A percentile compares a stretch with the other conserved stretches of the same genome.
Conservation (phyloP, 2,797 vertebrate genomes). For the Xerus rutilus region DNA sequence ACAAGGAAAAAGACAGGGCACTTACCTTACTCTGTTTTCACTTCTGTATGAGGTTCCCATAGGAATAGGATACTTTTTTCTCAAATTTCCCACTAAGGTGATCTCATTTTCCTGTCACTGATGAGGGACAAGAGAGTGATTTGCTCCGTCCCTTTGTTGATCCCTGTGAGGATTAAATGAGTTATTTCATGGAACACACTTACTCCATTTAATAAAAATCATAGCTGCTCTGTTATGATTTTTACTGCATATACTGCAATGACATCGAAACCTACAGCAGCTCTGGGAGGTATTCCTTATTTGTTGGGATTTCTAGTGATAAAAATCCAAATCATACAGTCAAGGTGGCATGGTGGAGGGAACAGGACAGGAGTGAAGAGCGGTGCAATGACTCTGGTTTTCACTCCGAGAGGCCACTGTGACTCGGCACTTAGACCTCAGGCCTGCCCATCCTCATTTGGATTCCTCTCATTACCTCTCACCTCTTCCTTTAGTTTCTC, state of each 20-base stretch:
- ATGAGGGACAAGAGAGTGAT: not conserved
- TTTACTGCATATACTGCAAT: not conserved
- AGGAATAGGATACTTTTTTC: not conserved
- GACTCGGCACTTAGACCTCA: not conserved
- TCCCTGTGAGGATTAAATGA: not conserved
- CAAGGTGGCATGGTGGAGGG: not conserved
- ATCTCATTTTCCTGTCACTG: not conserved
- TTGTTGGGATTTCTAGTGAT: not conserved
- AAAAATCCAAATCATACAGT: not conserved
- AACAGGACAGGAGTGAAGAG: not conserved
- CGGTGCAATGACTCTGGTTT: not conserved
- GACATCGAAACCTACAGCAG: not conserved
- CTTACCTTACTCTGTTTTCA: not conserved
- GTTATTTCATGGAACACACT: not conserved
- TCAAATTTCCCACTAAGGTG: not conserved
- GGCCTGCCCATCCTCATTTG: not conserved
- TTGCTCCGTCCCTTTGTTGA: not conserved
- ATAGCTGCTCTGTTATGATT: not conserved
- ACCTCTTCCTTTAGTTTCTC: not conserved
- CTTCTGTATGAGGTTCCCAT: not conserved
- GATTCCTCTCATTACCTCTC: not conserved
- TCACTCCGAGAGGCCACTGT: not conserved
- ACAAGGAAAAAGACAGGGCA: not conserved
- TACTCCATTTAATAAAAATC: not conserved
- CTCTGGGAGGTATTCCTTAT: not conserved